Base-by-base conservation (phyloP, 1,140 invertebrate species). In the Calliopsis andreniformis region DNA sequence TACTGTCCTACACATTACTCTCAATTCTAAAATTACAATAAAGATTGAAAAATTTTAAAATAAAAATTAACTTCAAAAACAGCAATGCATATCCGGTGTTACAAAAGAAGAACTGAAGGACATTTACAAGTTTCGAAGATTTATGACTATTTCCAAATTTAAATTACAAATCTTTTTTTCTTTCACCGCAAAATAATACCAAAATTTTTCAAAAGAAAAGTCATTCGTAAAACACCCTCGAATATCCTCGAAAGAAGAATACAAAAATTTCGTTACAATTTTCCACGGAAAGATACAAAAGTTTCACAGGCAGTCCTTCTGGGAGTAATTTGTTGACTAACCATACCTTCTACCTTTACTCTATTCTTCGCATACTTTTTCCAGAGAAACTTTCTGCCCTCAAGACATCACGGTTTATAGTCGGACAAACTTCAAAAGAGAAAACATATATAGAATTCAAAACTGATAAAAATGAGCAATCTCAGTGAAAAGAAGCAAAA, bases 231-330 rank as follows among this genome's bases (percentile, higher is more conserved):
- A 42, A 35, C n/a, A 45, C 23, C 8, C 53, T 28, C 1, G 6
- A 5, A 18, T 32, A n/a, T 51, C 14, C 18, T 10, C 35, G 35
- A 3, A 42, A 53, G 8, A 64, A 23, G 32, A 63, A 42, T 72
- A 51, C 32, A 23, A 73, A 64, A 66, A 73, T 66, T 67, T 66
- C 49, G 35, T 56, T 55, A 25, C 18, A 6, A 3, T 7, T 23
- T 5, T 25, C n/a, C n/a, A 30, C 10, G 23, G 14, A 30, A 12
- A 42, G 23, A 16, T 3, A 8, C n/a, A 14, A 2, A 25, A 35
- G 7, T 55, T 55, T 0, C 6, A 25, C 23, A 14, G 1, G 25
- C 0, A 28, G 3, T 20, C 2, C 16, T 5, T n/a, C 8, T n/a
- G 32, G 35, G 16, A n/a, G 35, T 14, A 55, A n/a, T 67, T 28